Percentiles rank a stretch among this genome's conserved stretches.
Conservation (phyloP, 2,797 vertebrate species). For the Arrhamphus sclerolepis region DNA sequence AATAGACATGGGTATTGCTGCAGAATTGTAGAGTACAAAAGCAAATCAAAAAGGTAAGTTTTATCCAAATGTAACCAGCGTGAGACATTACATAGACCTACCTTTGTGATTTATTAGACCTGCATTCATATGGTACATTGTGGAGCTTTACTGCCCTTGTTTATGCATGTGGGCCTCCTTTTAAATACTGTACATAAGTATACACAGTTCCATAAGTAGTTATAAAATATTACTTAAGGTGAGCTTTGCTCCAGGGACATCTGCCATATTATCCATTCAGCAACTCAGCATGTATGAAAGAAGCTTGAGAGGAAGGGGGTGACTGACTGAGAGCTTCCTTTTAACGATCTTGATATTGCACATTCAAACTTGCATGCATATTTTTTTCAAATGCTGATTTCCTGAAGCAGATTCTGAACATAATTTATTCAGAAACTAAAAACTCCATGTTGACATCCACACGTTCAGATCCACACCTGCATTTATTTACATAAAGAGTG, state of each 20-base stretch:
- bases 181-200: not conserved
- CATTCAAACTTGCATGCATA: slow-evolving; percentile 15
- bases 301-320: slow-evolving; percentile 28
- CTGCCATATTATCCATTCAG: slow-evolving; percentile 52
- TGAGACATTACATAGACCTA: slow-evolving; percentile 13
- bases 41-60: slow-evolving; percentile 1
- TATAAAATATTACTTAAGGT: slow-evolving; percentile 39
- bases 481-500: slow-evolving; percentile 41
- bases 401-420: slow-evolving; percentile 13
- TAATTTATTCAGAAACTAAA: slow-evolving; percentile 8
- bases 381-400: slow-evolving; percentile 17
- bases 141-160: slow-evolving; percentile 9
- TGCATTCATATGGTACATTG: slow-evolving; percentile 15
- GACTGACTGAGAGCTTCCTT: slow-evolving; percentile 50
- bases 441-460: slow-evolving; percentile 28
- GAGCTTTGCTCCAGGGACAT: slow-evolving; percentile 58
- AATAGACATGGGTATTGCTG: slow-evolving; percentile 2
- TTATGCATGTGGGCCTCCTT: slow-evolving; percentile 23
- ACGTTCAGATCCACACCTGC: slow-evolving; percentile 23
- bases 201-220: slow-evolving; percentile 14
- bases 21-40: slow-evolving; percentile 6
- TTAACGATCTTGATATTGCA: slow-evolving; percentile 51
- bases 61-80: slow-evolving; percentile 26
- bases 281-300: slow-evolving; percentile 60
- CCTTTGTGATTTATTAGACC: slow-evolving; percentile 28